Base-by-base conservation (phyloP, 1,140 invertebrate genomes). In the Drosophila biarmipes region DNA sequence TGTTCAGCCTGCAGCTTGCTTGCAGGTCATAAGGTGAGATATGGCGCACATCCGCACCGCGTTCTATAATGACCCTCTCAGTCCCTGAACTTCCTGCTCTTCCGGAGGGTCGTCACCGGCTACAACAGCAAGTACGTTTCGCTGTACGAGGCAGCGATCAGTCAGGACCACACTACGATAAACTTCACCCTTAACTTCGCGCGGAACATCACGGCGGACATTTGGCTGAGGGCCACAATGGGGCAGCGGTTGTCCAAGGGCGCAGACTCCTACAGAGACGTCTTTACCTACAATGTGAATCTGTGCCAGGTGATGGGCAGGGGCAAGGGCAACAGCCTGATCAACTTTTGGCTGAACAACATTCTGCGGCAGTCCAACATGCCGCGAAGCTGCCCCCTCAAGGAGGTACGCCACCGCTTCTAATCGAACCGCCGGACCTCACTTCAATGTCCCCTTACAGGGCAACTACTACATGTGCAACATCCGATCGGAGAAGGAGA, bases 221-320 rank as follows among this genome's bases (percentile, higher is more conserved):
- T 78, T 0, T 87, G 78, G 75, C 29, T 78, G 1, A 66, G 34
- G n/a, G 40, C 67, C 0, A 45, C 43, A 4, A 34, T 79, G 12
- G 51, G 27, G 2, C 66, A 85, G 37, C 48, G 54, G 11, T 64
- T 61, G n/a, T 24, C 64, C 6, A 80, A 68, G 21, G 49, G 1
- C 5, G 51, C 19, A 11, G 27, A 43, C 21, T 15, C 4, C 10
- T 84, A 67, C 61, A 43, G 59, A 21, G 34, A 52, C 2, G 35
- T 87, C 17, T 78, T 85, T 21, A 12, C 52, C 12, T 87, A 85
- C 37, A 58, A 87, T 12, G 27, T 87, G 14, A 78, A 87, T 29
- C 15, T 86, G 3, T 86, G 82, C 52, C 54, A 46, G n/a, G 35
- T 86, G 10, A 38, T 87, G 31, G 81, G 71, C 14, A 54, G 73